Percentiles rank a stretch among this genome's conserved stretches.
Conservation (phyloP, 2,797 vertebrate genomes). For the Lophius americanus region DNA sequence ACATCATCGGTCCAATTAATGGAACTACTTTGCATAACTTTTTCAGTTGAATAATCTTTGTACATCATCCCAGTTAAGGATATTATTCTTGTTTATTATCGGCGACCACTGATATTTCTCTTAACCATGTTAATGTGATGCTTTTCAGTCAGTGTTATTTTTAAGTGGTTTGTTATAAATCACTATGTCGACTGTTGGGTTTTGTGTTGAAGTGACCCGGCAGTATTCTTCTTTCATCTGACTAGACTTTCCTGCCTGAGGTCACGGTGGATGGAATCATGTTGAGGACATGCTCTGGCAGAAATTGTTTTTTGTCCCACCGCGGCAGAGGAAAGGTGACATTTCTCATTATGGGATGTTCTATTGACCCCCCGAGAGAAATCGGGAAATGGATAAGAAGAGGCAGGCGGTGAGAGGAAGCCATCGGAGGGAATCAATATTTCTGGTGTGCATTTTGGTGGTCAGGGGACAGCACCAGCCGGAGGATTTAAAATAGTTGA, state of each 20-base stretch:
- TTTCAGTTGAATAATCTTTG: too few species aligned
- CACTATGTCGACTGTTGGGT: background rate
- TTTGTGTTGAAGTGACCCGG: conserved; percentile 13
- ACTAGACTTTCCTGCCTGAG: conserved; percentile 48
- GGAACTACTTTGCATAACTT: too few species aligned
- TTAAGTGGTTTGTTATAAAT: conserved; percentile 11
- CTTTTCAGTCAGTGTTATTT: background rate
- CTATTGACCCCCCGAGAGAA: conserved; percentile 67
- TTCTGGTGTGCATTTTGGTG: conserved; percentile 15
- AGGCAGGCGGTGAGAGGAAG: conserved; percentile 47
- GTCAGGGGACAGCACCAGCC: conserved; percentile 19
- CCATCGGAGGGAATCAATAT: conserved; percentile 60
- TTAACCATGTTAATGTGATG: background rate
- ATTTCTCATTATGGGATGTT: conserved; percentile 68
- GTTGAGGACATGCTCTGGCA: conserved; percentile 56
- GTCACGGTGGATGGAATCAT: conserved; percentile 49
- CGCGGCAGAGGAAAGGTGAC: conserved; percentile 55
- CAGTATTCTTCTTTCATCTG: conserved; percentile 43
- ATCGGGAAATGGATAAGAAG: conserved; percentile 54
- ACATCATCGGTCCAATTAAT: too few species aligned
- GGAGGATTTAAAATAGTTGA: background rate
- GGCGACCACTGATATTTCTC: background rate
- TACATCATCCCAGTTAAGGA: conserved; percentile 4
- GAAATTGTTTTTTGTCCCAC: conserved; percentile 65
- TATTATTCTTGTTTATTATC: background rate